Conservation (phyloP, 1,140 invertebrate species). For the Metaphire vulgaris region DNA sequence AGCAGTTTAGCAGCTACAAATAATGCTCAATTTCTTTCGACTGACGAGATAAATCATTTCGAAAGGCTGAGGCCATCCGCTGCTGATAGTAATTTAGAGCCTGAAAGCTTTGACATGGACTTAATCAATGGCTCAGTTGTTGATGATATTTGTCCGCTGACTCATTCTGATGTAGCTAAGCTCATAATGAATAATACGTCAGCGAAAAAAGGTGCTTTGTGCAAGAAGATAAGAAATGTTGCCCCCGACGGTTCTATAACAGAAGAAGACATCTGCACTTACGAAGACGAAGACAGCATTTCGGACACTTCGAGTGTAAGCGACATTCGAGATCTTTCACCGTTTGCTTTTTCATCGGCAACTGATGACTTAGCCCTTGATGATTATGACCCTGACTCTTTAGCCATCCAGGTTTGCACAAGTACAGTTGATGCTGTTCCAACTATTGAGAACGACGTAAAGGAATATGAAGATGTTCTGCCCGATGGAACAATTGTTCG, state of each 20-base stretch:
- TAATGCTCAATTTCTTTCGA: too few species aligned
- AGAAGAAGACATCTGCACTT: not conserved
- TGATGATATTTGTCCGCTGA: not conserved
- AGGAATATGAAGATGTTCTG: conserved; percentile 38
- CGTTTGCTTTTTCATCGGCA: not conserved
- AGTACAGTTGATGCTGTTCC: conserved; percentile 13
- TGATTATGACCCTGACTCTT: not conserved
- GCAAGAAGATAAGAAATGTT: not conserved
- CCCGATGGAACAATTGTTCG: conserved; percentile 40
- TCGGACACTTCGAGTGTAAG: not conserved
- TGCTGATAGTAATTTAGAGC: not conserved
- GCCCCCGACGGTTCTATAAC: not conserved
- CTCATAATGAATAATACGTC: not conserved
- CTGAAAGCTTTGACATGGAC: not conserved
- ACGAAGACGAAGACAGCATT: not conserved
- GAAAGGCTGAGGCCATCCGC: not conserved
- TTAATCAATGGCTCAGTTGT: not conserved
- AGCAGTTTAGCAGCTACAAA: not conserved
- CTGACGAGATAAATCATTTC: too few species aligned
- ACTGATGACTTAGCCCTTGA: not conserved
- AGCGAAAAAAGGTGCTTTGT: not conserved
- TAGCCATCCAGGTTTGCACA: not conserved
- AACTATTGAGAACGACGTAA: conserved; percentile 30
- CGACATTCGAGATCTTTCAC: not conserved
- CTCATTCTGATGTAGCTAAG: not conserved